Evolutionary conservation across 2,888 invertebrate genomes (phyloP), one percentile per base, ranked within the genome.

Genomic region (Acrocera orbiculus): DNA sequence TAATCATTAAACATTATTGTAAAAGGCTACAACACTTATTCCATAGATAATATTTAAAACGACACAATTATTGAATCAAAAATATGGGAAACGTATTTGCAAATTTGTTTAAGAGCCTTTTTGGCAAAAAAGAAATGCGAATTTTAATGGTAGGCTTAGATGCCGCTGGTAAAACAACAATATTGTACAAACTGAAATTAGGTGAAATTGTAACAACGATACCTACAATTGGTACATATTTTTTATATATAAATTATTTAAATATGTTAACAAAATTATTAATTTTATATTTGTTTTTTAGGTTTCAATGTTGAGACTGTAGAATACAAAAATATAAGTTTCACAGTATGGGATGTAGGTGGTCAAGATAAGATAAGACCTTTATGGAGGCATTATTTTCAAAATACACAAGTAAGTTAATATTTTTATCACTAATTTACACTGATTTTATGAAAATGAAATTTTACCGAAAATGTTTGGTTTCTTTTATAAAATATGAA

Each of bases 81-180:
- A 76, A 65, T 66, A 96, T 96, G 96, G 95, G 96, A 69, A 90
- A 89, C 71, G 77, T 89, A 67, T 90, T 96, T 68, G 80, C 86
- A 57, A 87, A 81, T 68, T 72, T 98, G 65, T 96, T 98, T 70
- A 90, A 90, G 76, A 87, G 93, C 73, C 85, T 98, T 51, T 96
- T 98, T 68, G 96, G 98, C 70, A 98, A 96, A 70, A 96, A 95
- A 63, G 95, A 98, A 73, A 96, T 98, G 96, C 83, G 98, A 73
- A 95, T 96, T 77, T 73, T 96, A 69, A 96, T 96, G 95, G 92
- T 93, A 52, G 92, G 92, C 62, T 75, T 93, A 61, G 95, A 96
- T 74, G 95, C 95, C 58, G 96, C 96, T 69, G 96, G 96, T 74
- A 96, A 96, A 80, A 96, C 96, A 60, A 96, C 95, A 67, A 96